Evolutionary conservation across 2,113 vertebrate species (phyloP), one percentile per base, ranked within the genome.

Genomic region (Gobiocypris rarus): DNA sequence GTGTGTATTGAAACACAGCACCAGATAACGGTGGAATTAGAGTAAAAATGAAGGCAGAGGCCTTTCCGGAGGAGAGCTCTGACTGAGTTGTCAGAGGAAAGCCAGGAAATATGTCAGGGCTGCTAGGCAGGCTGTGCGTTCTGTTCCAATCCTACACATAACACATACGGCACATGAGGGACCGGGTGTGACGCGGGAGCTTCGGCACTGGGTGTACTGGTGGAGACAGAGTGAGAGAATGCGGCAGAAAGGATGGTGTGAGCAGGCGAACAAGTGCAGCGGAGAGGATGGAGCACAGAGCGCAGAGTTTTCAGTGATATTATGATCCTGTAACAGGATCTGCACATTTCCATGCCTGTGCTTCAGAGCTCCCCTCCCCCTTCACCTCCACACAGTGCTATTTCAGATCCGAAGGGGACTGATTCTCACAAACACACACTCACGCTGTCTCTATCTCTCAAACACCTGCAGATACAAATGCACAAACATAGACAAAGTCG

Each of bases 281-380:
- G 1, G 50, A 52, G 34, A 80, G 17, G 65, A 83, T 56, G 11
- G 81, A 76, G 80, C 3, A 70, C 67, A 70, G 54, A 73, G 78
- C 19, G 24, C 84, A 78, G 88, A 85, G 83, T 87, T 87, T 87
- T 87, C 88, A 87, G 83, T 82, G 84, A 89, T 89, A 89, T 87
- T 89, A 87, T 89, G 86, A 89, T 89, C 86, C 84, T 87, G 86
- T 86, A 89, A 87, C 86, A 86, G 86, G 88, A 89, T 89, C 86
- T 87, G 88, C 84, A 82, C 77, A 67, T 89, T 89, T 89, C 88
- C 88, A 89, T 89, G 88, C 86, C 86, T 89, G 86, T 78, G 84
- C 88, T 87, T 86, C 73, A 85, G 86, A 83, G 86, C 85, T 89
- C 86, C 88, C 88, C 86, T 87, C 84, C 85, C 83, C 86, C 87